Evolutionary conservation across 2,888 invertebrate species (phyloP), one percentile per base, ranked within the genome.

Genomic region (Reticulitermes lucifugus): DNA sequence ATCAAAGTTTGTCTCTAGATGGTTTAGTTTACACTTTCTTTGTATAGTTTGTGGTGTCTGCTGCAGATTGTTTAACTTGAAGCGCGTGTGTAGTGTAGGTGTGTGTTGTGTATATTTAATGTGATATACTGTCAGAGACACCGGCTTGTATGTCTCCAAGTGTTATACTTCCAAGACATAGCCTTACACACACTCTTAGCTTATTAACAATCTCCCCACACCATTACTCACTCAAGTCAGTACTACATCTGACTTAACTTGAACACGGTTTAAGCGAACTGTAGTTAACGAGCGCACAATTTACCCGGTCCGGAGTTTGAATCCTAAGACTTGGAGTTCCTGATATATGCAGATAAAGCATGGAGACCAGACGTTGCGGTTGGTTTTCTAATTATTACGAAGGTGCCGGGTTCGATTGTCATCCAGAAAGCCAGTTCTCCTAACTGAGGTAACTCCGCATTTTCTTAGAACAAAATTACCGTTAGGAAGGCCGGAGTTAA

Each of bases 111-210:
- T 83, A 29, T 83, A 83, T 75, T 90, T 90, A 89, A 89, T 89
- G 90, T 91, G 91, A 91, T 90, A 91, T 90, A 90, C 90, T 90
- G 91, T 91, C 91, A 90, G 87, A 89, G 87, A 86, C 91, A 91
- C 77, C 77, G 46, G 21, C 46, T 10, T 12, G 65, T 10, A 46
- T 77, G 77, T 77, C 77, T 77, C 77, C 77, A 51, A 77, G 77
- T 77, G 46, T 77, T 77, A 77, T 22, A 77, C 77, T 77, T 77
- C 41, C 77, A 46, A 77, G 77, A 65, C 65, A 65, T 9, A n/a
- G 65, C 65, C 25, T 25, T 65, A 65, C 25, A 65, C 77, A 77
- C 46, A 77, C 77, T 46, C 77, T 77, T 77, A 46, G 41, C 77
- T 77, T 77, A 77, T 77, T 77, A 77, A 77, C 77, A 46, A 7